Conservation (phyloP, 2,888 invertebrate genomes). For the Volucella zonaria region DNA sequence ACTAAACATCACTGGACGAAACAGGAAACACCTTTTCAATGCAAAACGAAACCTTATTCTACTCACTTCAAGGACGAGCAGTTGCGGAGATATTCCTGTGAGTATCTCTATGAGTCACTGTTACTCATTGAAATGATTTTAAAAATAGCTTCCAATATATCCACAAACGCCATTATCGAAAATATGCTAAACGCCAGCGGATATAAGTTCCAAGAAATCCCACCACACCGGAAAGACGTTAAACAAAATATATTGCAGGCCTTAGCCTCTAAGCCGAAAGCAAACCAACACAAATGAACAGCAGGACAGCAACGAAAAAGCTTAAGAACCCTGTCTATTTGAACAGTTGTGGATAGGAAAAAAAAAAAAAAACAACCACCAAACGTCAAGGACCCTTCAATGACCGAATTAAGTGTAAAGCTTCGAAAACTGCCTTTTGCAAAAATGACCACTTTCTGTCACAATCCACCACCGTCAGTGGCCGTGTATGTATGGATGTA, state of each 20-base stretch:
- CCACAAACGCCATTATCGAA: constrained; percentile 53
- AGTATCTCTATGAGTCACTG: background rate
- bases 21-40: too few species aligned
- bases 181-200: constrained; percentile 43
- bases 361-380: background rate
- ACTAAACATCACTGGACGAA: too few species aligned
- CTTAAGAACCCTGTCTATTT: background rate
- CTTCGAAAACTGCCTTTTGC: constrained; percentile 65
- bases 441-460: constrained; percentile 37
- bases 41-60: too few species aligned
- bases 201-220: constrained; percentile 55
- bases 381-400: constrained; percentile 67
- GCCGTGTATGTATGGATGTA: too few species aligned
- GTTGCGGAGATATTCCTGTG: too few species aligned
- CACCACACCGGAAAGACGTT: constrained; percentile 62
- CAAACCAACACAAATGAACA: constrained; percentile 9
- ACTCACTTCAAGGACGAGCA: too few species aligned
- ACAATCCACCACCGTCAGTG: background rate
- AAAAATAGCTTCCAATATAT: constrained; percentile 59
- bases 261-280: constrained; percentile 37
- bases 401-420: constrained; percentile 71
- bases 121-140: constrained; percentile 30
- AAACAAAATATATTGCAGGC: constrained; percentile 68
- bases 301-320: background rate
- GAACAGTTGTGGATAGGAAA: background rate